phyloP scores from a whole-genome alignment of 2,797 vertebrate species.

The Anomalospiza imberbis region DNA sequence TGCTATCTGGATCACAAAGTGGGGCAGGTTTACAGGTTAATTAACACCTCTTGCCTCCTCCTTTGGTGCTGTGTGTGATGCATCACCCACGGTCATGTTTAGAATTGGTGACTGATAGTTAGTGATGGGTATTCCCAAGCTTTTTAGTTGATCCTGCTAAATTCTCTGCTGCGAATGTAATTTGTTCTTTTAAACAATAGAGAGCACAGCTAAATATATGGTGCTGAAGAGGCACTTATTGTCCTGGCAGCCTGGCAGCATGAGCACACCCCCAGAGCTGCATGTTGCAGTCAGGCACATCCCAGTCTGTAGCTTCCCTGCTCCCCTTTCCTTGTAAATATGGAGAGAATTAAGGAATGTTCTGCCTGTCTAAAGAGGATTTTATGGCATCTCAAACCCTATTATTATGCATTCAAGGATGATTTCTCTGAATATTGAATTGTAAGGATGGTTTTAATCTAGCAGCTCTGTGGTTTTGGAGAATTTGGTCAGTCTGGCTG shows the following conservation, averaged over 20 bases:
- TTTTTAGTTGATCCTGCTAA: not conserved
- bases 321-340: not conserved
- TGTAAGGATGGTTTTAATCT: conserved; percentile 21
- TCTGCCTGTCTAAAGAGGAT: conserved; percentile 13
- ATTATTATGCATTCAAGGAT: conserved; percentile 10
- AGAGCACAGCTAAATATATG: not conserved
- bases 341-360: conserved; percentile 2
- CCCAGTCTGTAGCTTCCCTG: not conserved
- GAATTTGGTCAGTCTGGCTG: not conserved
- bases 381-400: conserved; percentile 1
- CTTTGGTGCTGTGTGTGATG: not conserved
- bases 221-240: not conserved
- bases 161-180: not conserved
- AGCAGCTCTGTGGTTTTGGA: not conserved
- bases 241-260: not conserved
- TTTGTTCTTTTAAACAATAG: not conserved
- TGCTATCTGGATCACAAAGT: not conserved
- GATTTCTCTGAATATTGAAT: conserved; percentile 28
- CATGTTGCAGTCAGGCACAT: not conserved
- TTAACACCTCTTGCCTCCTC: conserved; percentile 25
- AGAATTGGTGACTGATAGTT: not conserved
- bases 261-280: not conserved
- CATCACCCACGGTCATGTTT: not conserved
- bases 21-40: conserved; percentile 52
- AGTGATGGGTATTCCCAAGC: not conserved